Conservation (phyloP, 2,797 vertebrate genomes). For the Notolepis coatsorum region DNA sequence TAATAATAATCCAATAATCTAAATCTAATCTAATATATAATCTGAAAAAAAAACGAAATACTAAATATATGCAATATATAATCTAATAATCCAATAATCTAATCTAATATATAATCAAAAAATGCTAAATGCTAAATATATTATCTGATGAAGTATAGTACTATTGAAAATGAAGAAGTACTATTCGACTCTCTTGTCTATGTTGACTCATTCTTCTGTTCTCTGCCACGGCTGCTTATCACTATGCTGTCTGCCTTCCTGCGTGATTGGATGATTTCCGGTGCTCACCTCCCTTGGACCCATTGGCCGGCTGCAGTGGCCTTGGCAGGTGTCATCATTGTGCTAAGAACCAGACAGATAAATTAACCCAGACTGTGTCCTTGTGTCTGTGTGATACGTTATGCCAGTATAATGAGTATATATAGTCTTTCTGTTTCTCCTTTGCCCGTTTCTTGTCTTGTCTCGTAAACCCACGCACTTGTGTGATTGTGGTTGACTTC, state of each 20-base stretch:
- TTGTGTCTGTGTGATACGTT: conserved; percentile 60
- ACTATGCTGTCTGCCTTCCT: conserved; percentile 48
- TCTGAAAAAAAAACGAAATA: no score
- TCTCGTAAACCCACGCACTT: no score
- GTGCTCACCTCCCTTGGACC: conserved; percentile 36
- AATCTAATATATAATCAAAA: no score
- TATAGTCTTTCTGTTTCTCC: conserved; percentile 49
- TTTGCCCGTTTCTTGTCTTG: conserved; percentile 54
- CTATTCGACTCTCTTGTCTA: conserved; percentile 48
- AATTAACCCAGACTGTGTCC: conserved; percentile 41
- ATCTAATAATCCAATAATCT: no score
- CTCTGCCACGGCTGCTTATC: conserved; percentile 46
- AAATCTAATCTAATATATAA: no score
- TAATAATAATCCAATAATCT: no score
- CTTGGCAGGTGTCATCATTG: conserved; percentile 55
- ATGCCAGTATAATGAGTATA: conserved; percentile 45
- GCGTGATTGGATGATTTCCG: conserved; percentile 47
- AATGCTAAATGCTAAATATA: no score
- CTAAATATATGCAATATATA: no score
- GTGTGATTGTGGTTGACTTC: no score
- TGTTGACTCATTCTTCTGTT: conserved; percentile 40
- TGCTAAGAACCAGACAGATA: conserved; percentile 56
- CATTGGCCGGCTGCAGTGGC: conserved; percentile 29
- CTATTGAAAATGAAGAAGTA: no score
- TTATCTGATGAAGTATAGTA: no score